Evolutionary conservation across 2,888 invertebrate genomes (phyloP), one percentile per base, ranked within the genome.

Genomic region (Tipula vernalis): DNA sequence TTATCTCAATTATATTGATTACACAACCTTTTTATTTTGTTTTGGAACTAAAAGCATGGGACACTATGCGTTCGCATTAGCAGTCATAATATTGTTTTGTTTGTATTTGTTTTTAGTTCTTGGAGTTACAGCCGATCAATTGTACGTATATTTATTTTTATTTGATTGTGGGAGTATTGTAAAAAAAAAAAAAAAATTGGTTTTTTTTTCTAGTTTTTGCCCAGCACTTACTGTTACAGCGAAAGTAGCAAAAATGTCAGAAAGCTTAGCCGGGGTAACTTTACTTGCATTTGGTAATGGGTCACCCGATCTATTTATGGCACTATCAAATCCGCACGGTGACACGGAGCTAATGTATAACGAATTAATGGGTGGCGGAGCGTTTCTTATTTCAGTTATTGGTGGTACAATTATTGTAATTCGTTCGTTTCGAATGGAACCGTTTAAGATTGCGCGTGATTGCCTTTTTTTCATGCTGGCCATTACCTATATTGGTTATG

Each of bases 201-300:
- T 87, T 87, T 28, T 39, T 85, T 87, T 87, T 88, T 88, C 10
- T 88, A 94, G 94, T 88, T 93, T 94, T 88, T 93, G 93, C 87
- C 93, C 93, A n/a, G 91, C 93, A 0, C 88, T 94, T 10, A 90
- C 92, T 85, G 91, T 92, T 8, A 91, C 94, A 41, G 91, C 93
- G 0, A 89, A 90, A 86, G 89, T 91, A 0, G 88, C 93, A 83
- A 90, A 90, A 39, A 89, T 94, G 86, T 93, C 93, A 87, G 93
- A 94, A 88, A 93, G 92, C 88, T 91, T 93, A 44, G 93, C 94
- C 8, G 95, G 95, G 3, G 94, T 95, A 8, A 95, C 95, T n/a
- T 92, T 95, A 88, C 89, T 95, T 88, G 95, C 95, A 0, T 94
- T 95, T 89, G 95, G 95, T 28, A 95, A 95, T 89, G 95, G 95